phyloP scores from a whole-genome alignment of 2,797 vertebrate genomes.

The Zenarchopterus dispar region DNA sequence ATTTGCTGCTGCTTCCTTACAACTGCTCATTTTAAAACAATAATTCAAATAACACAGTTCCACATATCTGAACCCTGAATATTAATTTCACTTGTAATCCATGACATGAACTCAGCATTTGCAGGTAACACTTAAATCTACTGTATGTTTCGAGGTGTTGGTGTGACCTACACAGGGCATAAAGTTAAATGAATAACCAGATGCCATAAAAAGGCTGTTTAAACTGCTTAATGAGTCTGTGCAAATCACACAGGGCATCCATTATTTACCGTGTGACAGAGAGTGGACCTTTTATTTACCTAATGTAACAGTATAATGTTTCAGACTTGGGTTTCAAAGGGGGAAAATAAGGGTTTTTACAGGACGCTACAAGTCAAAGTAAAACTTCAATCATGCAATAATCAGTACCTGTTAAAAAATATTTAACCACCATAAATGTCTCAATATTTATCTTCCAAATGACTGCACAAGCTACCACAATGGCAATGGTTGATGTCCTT shows the following conservation, averaged over 20 bases:
- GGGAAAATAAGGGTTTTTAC: not conserved
- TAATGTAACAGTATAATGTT: no score
- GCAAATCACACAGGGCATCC: not conserved
- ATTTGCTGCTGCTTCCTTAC: not conserved
- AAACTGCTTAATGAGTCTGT: not conserved
- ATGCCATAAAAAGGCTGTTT: conserved; percentile 49
- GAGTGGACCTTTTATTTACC: not conserved
- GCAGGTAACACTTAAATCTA: not conserved
- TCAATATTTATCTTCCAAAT: not conserved
- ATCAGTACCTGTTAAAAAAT: not conserved
- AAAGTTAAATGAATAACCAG: conserved; percentile 72
- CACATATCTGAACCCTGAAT: not conserved
- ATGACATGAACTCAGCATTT: not conserved
- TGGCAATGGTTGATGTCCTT: not conserved
- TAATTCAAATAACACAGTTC: not conserved
- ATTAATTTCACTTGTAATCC: not conserved
- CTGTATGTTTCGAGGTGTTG: not conserved
- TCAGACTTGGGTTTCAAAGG: conserved; percentile 3
- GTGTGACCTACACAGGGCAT: not conserved
- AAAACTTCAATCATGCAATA: no score
- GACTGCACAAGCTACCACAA: not conserved
- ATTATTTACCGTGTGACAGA: conserved; percentile 1
- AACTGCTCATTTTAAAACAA: conserved; percentile 4
- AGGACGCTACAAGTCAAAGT: not conserved
- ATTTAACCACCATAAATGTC: not conserved